phyloP scores from a whole-genome alignment of 2,888 invertebrate genomes.

The Mesoligia furuncula region DNA sequence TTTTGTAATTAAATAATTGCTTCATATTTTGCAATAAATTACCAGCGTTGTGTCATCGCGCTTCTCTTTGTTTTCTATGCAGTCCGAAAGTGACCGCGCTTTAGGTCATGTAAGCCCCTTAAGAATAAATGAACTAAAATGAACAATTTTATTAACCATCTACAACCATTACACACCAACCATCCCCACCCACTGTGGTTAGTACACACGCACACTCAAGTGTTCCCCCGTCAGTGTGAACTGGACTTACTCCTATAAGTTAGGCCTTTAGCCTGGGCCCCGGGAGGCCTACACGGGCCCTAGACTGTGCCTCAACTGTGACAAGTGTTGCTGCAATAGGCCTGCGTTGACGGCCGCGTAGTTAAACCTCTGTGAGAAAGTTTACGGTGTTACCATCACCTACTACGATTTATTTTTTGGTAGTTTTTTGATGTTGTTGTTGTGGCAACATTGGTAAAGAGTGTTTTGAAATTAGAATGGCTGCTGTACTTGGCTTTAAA shows the following conservation, averaged over 20 bases:
- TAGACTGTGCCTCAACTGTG: slow-evolving; percentile 86
- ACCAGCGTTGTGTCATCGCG: no score
- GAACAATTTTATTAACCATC: slow-evolving; percentile 31
- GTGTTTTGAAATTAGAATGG: no score
- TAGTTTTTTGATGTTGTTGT: slow-evolving; percentile 60
- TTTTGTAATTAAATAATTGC: no score
- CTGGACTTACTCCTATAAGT: slow-evolving; percentile 86
- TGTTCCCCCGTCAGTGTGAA: slow-evolving; percentile 77
- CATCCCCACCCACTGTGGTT: slow-evolving; percentile 70
- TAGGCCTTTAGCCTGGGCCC: slow-evolving; percentile 67
- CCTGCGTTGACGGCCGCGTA: slow-evolving; percentile 89
- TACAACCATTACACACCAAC: slow-evolving; percentile 67
- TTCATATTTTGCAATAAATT: no score
- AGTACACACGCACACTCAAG: slow-evolving; percentile 82
- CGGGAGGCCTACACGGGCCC: slow-evolving; percentile 78
- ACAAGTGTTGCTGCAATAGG: slow-evolving; percentile 89
- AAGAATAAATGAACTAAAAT: no score
- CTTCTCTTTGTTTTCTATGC: no score
- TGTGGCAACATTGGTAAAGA: slow-evolving; percentile 75
- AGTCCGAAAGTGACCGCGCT: no score
- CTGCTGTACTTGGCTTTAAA: background rate
- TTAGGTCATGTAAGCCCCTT: no score
- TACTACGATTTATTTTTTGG: slow-evolving; percentile 69
- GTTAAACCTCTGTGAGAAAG: slow-evolving; percentile 90
- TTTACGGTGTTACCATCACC: slow-evolving; percentile 88